These are phyloP conservation scores for Naja naja DNA, from an alignment of 2,113 vertebrate species.

Conservation along the genomic window DNA sequence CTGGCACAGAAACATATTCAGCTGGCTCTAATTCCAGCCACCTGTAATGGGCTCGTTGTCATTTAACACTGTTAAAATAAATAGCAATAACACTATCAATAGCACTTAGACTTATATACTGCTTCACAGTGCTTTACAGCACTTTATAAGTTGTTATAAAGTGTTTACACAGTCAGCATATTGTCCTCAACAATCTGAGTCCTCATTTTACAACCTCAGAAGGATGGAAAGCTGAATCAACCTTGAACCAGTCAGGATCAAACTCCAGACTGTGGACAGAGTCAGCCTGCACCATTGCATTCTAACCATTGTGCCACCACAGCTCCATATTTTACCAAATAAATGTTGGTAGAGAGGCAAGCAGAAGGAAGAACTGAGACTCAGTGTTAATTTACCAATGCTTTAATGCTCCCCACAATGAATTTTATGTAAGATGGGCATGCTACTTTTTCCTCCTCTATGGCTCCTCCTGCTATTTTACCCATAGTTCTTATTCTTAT, in stretches of 20 bases:
- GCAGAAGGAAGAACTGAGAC: background rate
- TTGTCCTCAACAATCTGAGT: background rate
- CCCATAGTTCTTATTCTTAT: background rate
- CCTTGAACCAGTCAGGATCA: background rate
- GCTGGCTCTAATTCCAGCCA: background rate
- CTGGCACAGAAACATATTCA: background rate
- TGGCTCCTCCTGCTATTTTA: background rate
- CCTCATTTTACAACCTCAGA: background rate
- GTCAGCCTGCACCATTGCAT: background rate
- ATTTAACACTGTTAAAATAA: background rate
- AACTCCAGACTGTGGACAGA: background rate
- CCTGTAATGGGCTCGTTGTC: background rate
- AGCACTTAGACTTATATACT: background rate
- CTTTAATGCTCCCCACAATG: background rate
- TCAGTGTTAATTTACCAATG: accelerated
- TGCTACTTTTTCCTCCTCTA: background rate
- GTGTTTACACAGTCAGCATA: background rate
- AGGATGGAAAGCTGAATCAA: background rate
- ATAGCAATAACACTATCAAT: background rate
- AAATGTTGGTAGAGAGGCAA: background rate
- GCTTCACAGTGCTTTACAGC: background rate
- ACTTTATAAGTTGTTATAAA: background rate
- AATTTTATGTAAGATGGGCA: background rate
- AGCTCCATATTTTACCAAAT: background rate
- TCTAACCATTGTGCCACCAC: background rate